These are phyloP conservation scores for Brachyistius frenatus DNA, from an alignment of 2,113 vertebrate species.

Conservation along the genomic window DNA sequence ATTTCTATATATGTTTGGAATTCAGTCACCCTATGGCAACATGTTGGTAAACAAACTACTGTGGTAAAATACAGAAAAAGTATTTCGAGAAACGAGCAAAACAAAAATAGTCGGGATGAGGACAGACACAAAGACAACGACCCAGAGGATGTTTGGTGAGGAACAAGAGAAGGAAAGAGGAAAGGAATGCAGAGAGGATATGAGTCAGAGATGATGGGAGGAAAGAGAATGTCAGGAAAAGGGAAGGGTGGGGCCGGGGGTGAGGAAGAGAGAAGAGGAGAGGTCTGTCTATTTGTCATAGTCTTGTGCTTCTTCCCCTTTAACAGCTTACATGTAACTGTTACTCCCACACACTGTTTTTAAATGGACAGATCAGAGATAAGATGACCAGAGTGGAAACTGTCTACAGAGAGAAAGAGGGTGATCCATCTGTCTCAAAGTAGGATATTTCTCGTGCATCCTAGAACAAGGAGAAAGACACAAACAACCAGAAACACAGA, in stretches of 20 bases:
- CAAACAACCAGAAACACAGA: not conserved
- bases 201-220: constrained; percentile 57
- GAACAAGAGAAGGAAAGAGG: constrained; percentile 45
- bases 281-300: constrained; percentile 4
- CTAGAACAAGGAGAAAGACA: not conserved
- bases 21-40: not conserved
- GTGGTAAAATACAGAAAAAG: not conserved
- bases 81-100: not conserved
- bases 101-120: constrained; percentile 18
- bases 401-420: constrained; percentile 20
- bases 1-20: not conserved
- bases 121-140: constrained; percentile 10
- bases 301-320: constrained; percentile 13
- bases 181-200: constrained; percentile 54
- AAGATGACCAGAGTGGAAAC: constrained; percentile 24
- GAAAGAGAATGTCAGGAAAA: constrained; percentile 41
- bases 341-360: not conserved
- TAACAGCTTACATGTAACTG: constrained; percentile 18
- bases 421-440: constrained; percentile 42
- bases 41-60: not conserved
- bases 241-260: not conserved
- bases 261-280: constrained; percentile 6
- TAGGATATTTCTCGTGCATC: constrained; percentile 7
- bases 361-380: constrained; percentile 40
- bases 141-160: constrained; percentile 29